Percentiles rank a stretch among this genome's conserved stretches.
phyloP scores from a whole-genome alignment of 1,140 invertebrate species.

The Zaprionus ghesquierei region DNA sequence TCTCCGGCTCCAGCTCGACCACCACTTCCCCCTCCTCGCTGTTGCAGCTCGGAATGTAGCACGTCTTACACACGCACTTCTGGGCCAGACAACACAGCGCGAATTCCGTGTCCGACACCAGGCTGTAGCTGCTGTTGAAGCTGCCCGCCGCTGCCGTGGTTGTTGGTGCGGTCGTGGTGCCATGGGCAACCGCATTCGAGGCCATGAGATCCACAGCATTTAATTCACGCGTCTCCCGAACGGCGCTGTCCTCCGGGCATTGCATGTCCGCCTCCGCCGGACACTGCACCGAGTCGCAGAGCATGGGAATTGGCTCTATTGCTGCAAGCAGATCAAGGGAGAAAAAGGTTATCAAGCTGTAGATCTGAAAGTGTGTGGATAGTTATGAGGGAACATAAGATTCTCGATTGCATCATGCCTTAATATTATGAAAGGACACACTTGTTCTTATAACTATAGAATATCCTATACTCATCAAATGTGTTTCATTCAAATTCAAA shows the following conservation, averaged over 20 bases:
- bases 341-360: neutral
- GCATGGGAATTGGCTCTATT: constrained; percentile 37
- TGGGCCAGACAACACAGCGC: constrained; percentile 63
- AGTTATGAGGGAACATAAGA: too few species aligned
- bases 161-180: neutral
- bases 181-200: constrained; percentile 47
- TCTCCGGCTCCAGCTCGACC: constrained; percentile 60
- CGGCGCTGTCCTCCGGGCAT: constrained; percentile 69
- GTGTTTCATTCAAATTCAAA: too few species aligned
- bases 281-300: constrained; percentile 63
- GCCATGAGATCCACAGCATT: constrained; percentile 48
- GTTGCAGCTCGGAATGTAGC: constrained; percentile 67
- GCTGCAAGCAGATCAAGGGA: constrained; percentile 30
- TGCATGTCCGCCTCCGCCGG: constrained; percentile 68
- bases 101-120: constrained; percentile 50
- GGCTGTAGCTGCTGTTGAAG: constrained; percentile 30
- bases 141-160: neutral
- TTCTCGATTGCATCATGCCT: too few species aligned
- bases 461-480: too few species aligned
- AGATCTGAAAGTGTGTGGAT: too few species aligned
- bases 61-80: constrained; percentile 74
- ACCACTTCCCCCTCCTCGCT: constrained; percentile 46
- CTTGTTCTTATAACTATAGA: too few species aligned
- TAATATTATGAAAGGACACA: too few species aligned
- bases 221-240: constrained; percentile 52